Percentiles rank a stretch among this genome's conserved stretches.
These are phyloP conservation scores for Montifringilla adamsi DNA, from an alignment of 2,113 vertebrate genomes.

Conservation along the genomic window DNA sequence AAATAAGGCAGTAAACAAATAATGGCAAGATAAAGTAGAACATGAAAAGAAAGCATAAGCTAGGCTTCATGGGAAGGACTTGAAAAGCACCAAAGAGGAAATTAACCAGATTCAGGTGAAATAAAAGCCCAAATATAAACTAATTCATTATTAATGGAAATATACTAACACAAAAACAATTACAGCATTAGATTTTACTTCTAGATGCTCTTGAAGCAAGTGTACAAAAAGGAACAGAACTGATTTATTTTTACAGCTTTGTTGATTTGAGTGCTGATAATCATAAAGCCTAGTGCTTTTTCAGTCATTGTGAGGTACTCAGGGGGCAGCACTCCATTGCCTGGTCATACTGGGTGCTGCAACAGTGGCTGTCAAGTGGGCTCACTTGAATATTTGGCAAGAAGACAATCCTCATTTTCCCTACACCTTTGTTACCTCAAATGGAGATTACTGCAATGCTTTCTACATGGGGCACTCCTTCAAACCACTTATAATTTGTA, in stretches of 20 bases:
- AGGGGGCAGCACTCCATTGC: neutral
- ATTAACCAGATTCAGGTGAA: neutral
- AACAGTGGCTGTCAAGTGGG: neutral
- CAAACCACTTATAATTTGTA: neutral
- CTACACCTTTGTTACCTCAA: neutral
- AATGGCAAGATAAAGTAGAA: neutral
- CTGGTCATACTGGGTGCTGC: neutral
- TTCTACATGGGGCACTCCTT: neutral
- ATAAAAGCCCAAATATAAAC: neutral
- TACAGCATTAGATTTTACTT: neutral
- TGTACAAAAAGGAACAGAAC: neutral
- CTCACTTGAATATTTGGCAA: neutral
- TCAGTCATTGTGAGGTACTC: neutral
- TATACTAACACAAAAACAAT: neutral
- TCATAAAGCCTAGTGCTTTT: neutral
- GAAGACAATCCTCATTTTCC: neutral
- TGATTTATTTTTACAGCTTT: neutral
- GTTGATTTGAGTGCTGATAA: neutral
- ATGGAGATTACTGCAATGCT: neutral
- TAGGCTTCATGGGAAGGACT: neutral
- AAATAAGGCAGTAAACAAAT: neutral
- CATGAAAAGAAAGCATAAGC: neutral
- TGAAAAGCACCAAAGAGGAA: neutral
- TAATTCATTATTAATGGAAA: neutral
- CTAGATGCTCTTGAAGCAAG: neutral